A percentile compares a stretch with the other conserved stretches of the same genome.
These are phyloP conservation scores for Crematogaster levior DNA, from an alignment of 2,888 invertebrate genomes.

Conservation along the genomic window DNA sequence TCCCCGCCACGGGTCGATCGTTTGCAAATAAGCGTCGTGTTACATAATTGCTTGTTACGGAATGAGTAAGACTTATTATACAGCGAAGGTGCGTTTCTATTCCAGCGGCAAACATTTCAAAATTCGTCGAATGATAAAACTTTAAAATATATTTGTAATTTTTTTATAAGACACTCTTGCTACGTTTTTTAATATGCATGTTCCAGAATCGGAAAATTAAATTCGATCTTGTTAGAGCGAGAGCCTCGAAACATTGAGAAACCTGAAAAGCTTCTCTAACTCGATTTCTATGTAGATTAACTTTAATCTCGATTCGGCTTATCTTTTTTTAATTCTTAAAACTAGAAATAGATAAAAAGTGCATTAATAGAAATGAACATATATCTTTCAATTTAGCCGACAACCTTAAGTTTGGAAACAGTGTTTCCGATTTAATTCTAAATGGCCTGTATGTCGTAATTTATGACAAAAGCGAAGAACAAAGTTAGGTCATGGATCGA, in stretches of 20 bases:
- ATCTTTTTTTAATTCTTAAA: too few species aligned
- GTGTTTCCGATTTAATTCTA: conserved; percentile 18
- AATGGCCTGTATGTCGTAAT: conserved; percentile 19
- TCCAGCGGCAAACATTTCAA: not conserved
- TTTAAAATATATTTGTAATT: not conserved
- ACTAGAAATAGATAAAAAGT: too few species aligned
- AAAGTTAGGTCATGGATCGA: conserved; percentile 44
- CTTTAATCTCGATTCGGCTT: too few species aligned
- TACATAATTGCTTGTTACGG: not conserved
- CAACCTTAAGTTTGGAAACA: not conserved
- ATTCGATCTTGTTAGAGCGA: not conserved
- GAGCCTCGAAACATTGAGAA: not conserved
- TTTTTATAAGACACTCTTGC: not conserved
- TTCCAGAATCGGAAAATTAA: not conserved
- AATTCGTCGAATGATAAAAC: not conserved
- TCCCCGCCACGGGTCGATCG: not conserved
- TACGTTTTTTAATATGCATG: not conserved
- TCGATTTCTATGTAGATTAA: too few species aligned
- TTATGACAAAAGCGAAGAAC: conserved; percentile 12
- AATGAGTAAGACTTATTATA: not conserved
- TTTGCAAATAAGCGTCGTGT: conserved; percentile 17
- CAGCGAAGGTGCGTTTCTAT: not conserved
- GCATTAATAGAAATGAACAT: too few species aligned
- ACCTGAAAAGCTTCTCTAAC: not conserved
- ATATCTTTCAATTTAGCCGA: too few species aligned